A percentile compares a stretch with the other conserved stretches of the same genome.
These are phyloP conservation scores for Hydriomena furcata DNA, from an alignment of 2,888 invertebrate species.

Conservation along the genomic window DNA sequence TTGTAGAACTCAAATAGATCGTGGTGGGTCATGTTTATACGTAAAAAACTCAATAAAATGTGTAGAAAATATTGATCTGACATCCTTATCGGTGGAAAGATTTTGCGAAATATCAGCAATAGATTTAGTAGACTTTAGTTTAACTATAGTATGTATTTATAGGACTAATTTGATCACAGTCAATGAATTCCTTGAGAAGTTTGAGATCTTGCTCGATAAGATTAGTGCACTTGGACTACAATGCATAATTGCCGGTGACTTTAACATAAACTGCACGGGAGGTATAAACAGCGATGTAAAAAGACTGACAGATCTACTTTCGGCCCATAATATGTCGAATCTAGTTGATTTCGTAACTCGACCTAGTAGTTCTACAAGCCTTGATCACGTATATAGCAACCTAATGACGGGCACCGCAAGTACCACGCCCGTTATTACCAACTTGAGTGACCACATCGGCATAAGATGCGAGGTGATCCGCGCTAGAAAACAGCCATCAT, in stretches of 20 bases:
- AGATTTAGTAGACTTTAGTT: slow-evolving; percentile 12
- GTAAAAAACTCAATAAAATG: slow-evolving; percentile 2
- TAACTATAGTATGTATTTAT: slow-evolving; percentile 11
- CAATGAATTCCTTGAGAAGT: slow-evolving; percentile 1
- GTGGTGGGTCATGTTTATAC: slow-evolving; percentile 17
- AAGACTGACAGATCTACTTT: slow-evolving; percentile 1
- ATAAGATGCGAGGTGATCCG: neutral
- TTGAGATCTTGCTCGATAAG: slow-evolving; percentile 18
- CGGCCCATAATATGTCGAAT: slow-evolving; percentile 4
- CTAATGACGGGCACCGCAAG: neutral
- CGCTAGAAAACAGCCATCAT: neutral
- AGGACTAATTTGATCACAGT: slow-evolving; percentile 11
- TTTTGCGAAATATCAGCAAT: slow-evolving; percentile 17
- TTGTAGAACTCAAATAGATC: slow-evolving; percentile 4
- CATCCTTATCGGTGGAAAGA: neutral
- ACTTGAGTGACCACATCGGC: slow-evolving; percentile 11
- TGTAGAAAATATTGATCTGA: neutral
- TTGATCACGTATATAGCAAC: slow-evolving; percentile 15
- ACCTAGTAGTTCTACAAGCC: neutral
- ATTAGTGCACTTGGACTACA: neutral
- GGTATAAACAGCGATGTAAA: neutral
- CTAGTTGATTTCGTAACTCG: slow-evolving; percentile 12
- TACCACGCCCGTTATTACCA: neutral
- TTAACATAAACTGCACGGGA: slow-evolving; percentile 2
- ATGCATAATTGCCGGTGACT: slow-evolving; percentile 13